Percentiles rank a stretch among this genome's conserved stretches.
These are phyloP conservation scores for Hemibagrus wyckioides DNA, from an alignment of 2,113 vertebrate genomes.

Conservation along the genomic window DNA sequence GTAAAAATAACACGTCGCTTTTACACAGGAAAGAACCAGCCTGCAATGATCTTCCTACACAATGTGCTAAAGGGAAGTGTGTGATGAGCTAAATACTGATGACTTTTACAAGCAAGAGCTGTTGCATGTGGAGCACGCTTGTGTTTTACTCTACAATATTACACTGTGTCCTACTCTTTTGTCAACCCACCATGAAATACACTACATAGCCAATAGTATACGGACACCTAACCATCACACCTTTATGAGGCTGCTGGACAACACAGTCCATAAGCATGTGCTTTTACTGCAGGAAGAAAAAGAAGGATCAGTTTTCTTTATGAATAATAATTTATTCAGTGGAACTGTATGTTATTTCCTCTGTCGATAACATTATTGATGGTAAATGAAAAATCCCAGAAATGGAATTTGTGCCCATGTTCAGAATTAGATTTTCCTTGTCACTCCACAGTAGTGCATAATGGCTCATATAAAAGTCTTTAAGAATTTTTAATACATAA, in stretches of 20 bases:
- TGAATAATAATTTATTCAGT: neutral
- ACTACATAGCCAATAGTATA: neutral
- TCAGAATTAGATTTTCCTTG: no score
- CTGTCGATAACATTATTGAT: neutral
- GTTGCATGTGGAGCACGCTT: conserved; percentile 7
- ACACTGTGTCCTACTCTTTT: neutral
- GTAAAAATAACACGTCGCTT: conserved; percentile 40
- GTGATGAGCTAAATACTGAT: conserved; percentile 7
- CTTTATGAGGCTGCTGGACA: neutral
- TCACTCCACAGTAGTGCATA: no score
- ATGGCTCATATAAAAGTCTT: no score
- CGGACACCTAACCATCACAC: neutral
- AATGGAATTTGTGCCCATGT: no score
- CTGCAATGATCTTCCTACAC: conserved; percentile 26
- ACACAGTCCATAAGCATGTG: neutral
- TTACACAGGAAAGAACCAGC: conserved; percentile 44
- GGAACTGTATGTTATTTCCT: neutral
- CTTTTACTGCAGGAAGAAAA: neutral
- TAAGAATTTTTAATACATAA: no score
- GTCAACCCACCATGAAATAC: neutral
- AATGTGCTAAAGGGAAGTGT: neutral
- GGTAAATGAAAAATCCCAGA: no score
- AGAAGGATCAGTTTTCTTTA: neutral
- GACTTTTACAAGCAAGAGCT: conserved; percentile 8
- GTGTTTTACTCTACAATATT: neutral